phyloP scores from a whole-genome alignment of 2,888 invertebrate genomes.

The Drosophila siamana region DNA sequence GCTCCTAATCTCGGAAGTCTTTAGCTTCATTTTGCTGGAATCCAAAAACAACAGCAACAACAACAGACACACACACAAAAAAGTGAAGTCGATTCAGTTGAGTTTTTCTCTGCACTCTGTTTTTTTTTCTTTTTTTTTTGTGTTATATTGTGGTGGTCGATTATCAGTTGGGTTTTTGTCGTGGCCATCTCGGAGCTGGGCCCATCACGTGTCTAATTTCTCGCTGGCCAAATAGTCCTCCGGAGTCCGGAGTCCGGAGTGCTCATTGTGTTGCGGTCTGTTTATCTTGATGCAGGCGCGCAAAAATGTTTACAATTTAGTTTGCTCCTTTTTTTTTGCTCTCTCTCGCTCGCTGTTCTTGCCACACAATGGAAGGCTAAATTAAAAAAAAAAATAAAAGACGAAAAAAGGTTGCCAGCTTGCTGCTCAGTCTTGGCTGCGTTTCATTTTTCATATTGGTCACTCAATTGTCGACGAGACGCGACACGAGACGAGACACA shows the following conservation, averaged over 20 bases:
- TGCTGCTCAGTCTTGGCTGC: conserved; percentile 26
- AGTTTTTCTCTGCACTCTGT: conserved; percentile 27
- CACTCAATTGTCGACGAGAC: conserved; percentile 74
- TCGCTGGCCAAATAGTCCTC: conserved; percentile 79
- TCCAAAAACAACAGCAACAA: conserved; percentile 13
- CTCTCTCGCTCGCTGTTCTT: conserved; percentile 2
- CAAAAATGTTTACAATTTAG: conserved; percentile 79
- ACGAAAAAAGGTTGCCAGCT: conserved; percentile 57
- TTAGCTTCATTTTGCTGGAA: conserved; percentile 46
- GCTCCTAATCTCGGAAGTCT: conserved; percentile 57
- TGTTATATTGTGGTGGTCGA: conserved; percentile 35
- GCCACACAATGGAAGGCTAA: conserved; percentile 64
- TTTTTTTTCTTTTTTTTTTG: conserved; percentile 16
- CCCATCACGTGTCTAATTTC: conserved; percentile 78
- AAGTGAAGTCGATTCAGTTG: conserved; percentile 34
- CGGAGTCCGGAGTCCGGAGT: conserved; percentile 60
- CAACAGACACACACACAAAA: too few relatives aligned
- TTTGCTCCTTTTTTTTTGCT: conserved; percentile 43
- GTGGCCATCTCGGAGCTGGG: conserved; percentile 60
- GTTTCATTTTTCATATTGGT: conserved; percentile 80
- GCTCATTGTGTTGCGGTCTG: conserved; percentile 63
- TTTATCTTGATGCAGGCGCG: conserved; percentile 79
- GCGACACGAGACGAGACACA: conserved; percentile 62
- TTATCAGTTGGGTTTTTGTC: conserved; percentile 68
- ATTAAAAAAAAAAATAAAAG: conserved; percentile 54